Evolutionary conservation across 2,113 vertebrate species (phyloP).

Genomic region (Myodes glareolus): DNA sequence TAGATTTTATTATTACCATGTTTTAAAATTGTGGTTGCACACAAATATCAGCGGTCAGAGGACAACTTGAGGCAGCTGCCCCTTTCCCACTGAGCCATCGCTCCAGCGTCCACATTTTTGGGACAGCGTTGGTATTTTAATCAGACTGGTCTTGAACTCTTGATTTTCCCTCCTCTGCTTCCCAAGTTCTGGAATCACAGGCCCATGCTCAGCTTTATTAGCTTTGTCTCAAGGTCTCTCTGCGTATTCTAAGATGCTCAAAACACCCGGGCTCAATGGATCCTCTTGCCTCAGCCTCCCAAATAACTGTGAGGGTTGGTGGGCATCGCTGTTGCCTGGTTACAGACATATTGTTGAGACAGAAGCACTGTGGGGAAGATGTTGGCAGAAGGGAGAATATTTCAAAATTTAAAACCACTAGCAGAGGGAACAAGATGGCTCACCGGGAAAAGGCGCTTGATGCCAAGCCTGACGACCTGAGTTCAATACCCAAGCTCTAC

Average conservation of each 20-base stretch:
- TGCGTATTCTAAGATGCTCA: background rate
- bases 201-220: background rate
- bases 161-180: background rate
- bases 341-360: background rate
- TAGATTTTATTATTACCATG: background rate
- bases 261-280: too few species aligned
- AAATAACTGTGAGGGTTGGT: too few species aligned
- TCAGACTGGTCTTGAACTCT: background rate
- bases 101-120: background rate
- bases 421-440: background rate
- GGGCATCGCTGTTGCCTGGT: too few species aligned
- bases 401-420: background rate
- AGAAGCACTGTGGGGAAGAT: background rate
- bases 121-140: too few species aligned
- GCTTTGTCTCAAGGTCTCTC: background rate
- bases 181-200: background rate
- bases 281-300: background rate
- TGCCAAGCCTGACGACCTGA: background rate
- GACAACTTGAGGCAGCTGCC: background rate
- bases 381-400: background rate
- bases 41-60: background rate
- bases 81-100: background rate
- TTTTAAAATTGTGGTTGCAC: too few species aligned
- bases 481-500: background rate
- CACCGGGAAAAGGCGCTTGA: background rate